These are phyloP conservation scores for Vollenhovia emeryi DNA, from an alignment of 1,140 invertebrate genomes.

Conservation along the genomic window DNA sequence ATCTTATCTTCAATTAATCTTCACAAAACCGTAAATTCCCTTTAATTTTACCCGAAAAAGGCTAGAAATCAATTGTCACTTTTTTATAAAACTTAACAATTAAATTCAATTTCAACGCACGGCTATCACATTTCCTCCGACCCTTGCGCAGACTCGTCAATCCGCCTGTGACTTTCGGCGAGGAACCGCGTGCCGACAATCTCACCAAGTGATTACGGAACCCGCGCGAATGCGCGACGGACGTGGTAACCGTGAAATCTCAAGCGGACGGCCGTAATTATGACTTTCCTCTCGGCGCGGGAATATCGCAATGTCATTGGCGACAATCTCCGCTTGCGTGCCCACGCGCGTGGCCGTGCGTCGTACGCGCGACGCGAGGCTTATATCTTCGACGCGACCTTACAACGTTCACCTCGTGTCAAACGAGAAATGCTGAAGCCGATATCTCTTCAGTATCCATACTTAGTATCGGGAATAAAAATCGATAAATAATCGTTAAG, in stretches of 20 bases:
- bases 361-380: neutral
- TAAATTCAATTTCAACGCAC: neutral
- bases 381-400: neutral
- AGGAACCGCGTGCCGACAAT: neutral
- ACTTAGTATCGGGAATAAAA: neutral
- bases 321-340: slow-evolving; percentile 37
- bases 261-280: slow-evolving; percentile 40
- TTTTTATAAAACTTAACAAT: neutral
- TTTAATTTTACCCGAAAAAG: neutral
- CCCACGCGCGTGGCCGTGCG: slow-evolving; percentile 13
- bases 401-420: neutral
- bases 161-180: slow-evolving; percentile 18
- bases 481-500: neutral
- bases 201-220: slow-evolving; percentile 36
- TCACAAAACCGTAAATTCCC: too few species aligned
- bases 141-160: slow-evolving; percentile 6
- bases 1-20: too few species aligned
- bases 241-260: slow-evolving; percentile 58
- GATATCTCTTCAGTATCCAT: neutral
- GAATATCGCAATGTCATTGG: slow-evolving; percentile 57
- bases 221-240: slow-evolving; percentile 9
- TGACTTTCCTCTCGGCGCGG: slow-evolving; percentile 48
- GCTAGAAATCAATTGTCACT: neutral
- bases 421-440: neutral
- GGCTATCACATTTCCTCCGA: slow-evolving; percentile 7